Conservation (phyloP, 2,888 invertebrate species). For the Lepidochitona cinerea region DNA sequence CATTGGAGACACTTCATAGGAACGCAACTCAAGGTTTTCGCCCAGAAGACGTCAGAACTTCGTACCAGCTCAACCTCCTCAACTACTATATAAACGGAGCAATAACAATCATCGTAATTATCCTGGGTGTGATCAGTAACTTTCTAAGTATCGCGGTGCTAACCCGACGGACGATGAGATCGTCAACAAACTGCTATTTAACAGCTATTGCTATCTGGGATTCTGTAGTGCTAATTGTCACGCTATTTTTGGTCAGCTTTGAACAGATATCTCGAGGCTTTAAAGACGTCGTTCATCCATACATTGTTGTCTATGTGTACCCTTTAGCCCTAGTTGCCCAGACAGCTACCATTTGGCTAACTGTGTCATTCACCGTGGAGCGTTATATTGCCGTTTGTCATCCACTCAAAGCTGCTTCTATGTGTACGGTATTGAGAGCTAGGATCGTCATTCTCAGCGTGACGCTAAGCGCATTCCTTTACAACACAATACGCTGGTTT, state of each 20-base stretch:
- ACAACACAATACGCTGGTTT: constrained; percentile 83
- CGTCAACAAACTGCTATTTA: constrained; percentile 78
- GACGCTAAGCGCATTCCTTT: constrained; percentile 84
- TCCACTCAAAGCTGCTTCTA: constrained; percentile 87
- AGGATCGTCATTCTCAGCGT: constrained; percentile 88
- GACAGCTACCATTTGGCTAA: constrained; percentile 93
- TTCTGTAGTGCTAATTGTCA: constrained; percentile 62
- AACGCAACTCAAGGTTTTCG: no score
- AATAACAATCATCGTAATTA: constrained; percentile 59
- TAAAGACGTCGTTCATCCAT: constrained; percentile 47
- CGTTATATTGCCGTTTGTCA: constrained; percentile 86
- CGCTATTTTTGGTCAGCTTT: constrained; percentile 60
- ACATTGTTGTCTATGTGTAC: constrained; percentile 65
- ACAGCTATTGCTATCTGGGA: constrained; percentile 68
- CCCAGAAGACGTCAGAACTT: no score
- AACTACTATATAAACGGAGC: constrained; percentile 57
- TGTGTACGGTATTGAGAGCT: constrained; percentile 91
- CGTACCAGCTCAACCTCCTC: neutral
- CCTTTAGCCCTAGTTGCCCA: constrained; percentile 90
- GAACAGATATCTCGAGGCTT: constrained; percentile 48
- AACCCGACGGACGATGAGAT: constrained; percentile 79
- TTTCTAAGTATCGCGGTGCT: constrained; percentile 74
- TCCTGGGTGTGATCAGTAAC: constrained; percentile 81
- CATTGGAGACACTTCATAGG: no score
- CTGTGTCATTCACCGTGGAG: constrained; percentile 81